Evolutionary conservation across 2,113 vertebrate genomes (phyloP).

Genomic region (Petromus typicus): DNA sequence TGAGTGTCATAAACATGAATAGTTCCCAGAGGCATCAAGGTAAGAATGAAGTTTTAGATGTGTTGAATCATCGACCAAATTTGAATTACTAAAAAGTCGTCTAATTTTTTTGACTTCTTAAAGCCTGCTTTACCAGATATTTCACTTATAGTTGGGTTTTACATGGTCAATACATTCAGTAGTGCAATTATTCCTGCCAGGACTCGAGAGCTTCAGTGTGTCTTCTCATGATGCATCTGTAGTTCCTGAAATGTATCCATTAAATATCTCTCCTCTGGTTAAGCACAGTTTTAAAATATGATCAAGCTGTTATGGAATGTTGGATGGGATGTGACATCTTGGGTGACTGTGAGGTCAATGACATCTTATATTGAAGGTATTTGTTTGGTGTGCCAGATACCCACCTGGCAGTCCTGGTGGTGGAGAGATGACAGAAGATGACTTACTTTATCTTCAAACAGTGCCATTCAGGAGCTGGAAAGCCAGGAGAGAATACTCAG

Average conservation of each 20-base stretch:
- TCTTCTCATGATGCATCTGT: not conserved
- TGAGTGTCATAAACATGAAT: constrained; percentile 53
- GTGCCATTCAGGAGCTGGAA: not conserved
- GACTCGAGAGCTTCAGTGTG: not conserved
- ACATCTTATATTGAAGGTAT: not conserved
- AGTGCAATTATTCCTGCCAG: not conserved
- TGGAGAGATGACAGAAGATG: not conserved
- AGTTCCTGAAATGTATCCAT: not conserved
- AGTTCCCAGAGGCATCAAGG: constrained; percentile 44
- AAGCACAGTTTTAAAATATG: not conserved
- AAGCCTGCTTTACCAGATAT: not conserved
- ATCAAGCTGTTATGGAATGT: not conserved
- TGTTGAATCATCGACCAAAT: not conserved
- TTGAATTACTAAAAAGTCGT: not conserved
- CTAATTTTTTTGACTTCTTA: not conserved
- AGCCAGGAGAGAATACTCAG: not conserved
- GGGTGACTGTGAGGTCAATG: not conserved
- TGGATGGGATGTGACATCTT: not conserved
- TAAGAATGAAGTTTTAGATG: constrained; percentile 50
- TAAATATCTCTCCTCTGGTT: not conserved
- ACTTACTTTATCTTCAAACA: not conserved
- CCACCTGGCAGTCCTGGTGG: not conserved
- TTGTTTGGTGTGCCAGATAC: not conserved
- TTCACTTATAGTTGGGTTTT: not conserved
- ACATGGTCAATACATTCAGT: not conserved